phyloP scores from a whole-genome alignment of 2,113 vertebrate genomes.

The Periophthalmus modestus region DNA sequence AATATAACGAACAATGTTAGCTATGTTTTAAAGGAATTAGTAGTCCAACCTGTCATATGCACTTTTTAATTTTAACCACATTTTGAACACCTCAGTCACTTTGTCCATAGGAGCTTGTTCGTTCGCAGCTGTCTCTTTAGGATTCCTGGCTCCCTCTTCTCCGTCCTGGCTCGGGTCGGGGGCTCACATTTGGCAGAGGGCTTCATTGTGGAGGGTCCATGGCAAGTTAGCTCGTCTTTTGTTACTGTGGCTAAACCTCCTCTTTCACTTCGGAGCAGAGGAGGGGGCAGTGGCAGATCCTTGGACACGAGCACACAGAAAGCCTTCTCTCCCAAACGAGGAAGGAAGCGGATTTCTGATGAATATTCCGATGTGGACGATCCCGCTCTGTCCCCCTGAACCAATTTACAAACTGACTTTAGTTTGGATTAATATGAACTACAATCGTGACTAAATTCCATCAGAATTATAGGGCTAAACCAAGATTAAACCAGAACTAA shows the following conservation, averaged over 20 bases:
- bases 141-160: slow-evolving; percentile 79
- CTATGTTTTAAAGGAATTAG: too few species aligned
- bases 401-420: slow-evolving; percentile 48
- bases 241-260: slow-evolving; percentile 74
- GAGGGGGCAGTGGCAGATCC: slow-evolving; percentile 83
- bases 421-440: slow-evolving; percentile 23
- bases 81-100: slow-evolving; percentile 10
- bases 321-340: slow-evolving; percentile 78
- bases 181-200: slow-evolving; percentile 80
- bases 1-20: too few species aligned
- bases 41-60: too few species aligned
- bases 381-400: slow-evolving; percentile 39
- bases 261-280: slow-evolving; percentile 82
- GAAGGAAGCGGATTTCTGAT: slow-evolving; percentile 74
- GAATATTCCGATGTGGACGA: slow-evolving; percentile 68
- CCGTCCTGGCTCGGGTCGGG: slow-evolving; percentile 71
- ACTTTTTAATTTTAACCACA: too few species aligned
- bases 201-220: slow-evolving; percentile 73
- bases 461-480: too few species aligned
- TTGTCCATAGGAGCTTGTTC: slow-evolving; percentile 40
- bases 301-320: slow-evolving; percentile 83
- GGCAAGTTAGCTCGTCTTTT: slow-evolving; percentile 78
- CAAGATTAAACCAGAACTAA: too few species aligned
- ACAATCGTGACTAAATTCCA: too few species aligned
- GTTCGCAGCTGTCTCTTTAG: slow-evolving; percentile 81